Evolutionary conservation across 2,797 vertebrate species (phyloP).

Genomic region (Smutsia temminckii): DNA sequence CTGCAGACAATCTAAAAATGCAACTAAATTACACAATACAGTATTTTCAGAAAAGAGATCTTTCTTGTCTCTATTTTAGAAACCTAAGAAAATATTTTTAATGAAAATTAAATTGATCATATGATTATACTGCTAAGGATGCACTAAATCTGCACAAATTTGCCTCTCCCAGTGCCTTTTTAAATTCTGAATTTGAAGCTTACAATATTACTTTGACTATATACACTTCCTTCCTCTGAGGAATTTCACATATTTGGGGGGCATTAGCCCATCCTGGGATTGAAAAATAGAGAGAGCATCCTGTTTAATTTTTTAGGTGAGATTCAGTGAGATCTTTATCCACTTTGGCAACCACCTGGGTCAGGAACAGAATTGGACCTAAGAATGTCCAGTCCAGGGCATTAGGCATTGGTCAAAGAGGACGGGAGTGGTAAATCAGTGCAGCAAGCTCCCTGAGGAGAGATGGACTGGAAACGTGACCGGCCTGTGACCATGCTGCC

Average conservation of each 20-base stretch:
- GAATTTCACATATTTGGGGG: neutral
- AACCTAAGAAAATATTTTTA: neutral
- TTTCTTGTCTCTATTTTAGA: slow-evolving; percentile 4
- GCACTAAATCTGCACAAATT: neutral
- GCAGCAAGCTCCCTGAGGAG: neutral
- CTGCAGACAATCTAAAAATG: neutral
- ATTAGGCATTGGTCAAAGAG: neutral
- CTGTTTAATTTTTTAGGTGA: neutral
- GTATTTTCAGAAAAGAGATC: slow-evolving; percentile 38
- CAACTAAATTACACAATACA: neutral
- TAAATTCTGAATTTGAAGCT: slow-evolving; percentile 5
- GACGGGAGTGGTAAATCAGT: neutral
- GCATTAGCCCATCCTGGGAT: neutral
- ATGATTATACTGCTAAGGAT: neutral
- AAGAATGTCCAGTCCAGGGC: neutral
- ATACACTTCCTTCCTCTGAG: neutral
- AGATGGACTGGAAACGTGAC: neutral
- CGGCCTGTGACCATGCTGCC: neutral
- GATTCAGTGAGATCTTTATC: neutral
- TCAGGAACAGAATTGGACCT: neutral
- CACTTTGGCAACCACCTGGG: neutral
- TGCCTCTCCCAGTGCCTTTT: neutral
- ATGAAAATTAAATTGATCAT: slow-evolving; percentile 37
- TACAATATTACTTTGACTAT: neutral
- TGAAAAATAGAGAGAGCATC: neutral